Percentiles rank a stretch among this genome's conserved stretches.
phyloP scores from a whole-genome alignment of 2,797 vertebrate genomes.

The Falco cherrug region DNA sequence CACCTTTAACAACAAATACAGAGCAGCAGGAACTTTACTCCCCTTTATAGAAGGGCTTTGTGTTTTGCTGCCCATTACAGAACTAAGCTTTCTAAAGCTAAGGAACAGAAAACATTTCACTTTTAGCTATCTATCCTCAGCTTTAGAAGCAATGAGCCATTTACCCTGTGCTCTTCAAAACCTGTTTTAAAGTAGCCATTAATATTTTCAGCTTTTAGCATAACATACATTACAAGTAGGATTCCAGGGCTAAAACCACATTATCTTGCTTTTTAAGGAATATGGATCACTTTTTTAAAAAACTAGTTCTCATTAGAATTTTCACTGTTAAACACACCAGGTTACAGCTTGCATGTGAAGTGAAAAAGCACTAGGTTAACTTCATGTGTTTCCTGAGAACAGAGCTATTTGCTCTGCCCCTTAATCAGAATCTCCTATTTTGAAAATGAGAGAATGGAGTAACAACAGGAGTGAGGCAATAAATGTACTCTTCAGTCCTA shows the following conservation, averaged over 20 bases:
- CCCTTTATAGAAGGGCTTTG: background rate
- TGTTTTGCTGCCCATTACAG: background rate
- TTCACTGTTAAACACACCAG: background rate
- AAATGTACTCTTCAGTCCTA: background rate
- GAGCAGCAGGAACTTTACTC: background rate
- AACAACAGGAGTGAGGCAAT: background rate
- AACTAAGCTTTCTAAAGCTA: background rate
- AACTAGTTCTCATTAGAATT: background rate
- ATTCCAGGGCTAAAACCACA: background rate
- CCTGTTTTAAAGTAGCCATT: background rate
- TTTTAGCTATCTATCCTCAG: background rate
- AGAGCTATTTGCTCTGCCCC: background rate
- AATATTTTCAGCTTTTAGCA: background rate
- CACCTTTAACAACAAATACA: background rate
- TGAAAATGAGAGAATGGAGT: background rate
- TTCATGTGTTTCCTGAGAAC: background rate
- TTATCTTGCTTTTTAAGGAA: background rate
- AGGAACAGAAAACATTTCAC: background rate
- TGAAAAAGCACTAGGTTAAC: background rate
- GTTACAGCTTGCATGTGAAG: background rate
- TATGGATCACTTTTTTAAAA: background rate
- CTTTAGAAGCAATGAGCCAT: background rate
- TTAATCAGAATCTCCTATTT: background rate
- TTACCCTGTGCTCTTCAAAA: background rate
- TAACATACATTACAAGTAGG: background rate